Conservation (phyloP, 2,888 invertebrate genomes). For the Mycalesis mineus region DNA sequence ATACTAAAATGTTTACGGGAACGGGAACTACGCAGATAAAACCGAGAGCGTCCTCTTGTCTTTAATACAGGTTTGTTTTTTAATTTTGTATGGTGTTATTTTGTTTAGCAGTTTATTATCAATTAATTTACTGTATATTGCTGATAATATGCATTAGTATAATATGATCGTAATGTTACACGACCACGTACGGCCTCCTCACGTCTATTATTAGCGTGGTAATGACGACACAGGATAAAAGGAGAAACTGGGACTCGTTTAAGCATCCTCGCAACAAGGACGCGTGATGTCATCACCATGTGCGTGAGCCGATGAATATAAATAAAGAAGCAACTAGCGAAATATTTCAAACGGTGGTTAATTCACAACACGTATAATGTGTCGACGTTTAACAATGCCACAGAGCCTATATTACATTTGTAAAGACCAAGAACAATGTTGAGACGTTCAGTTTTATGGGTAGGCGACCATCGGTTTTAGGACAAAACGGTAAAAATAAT, state of each 20-base stretch:
- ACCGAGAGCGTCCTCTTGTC: too few species aligned
- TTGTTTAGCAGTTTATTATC: too few species aligned
- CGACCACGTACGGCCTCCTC: conserved; percentile 27
- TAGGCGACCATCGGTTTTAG: conserved; percentile 10
- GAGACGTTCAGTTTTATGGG: conserved; percentile 4
- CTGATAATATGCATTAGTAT: neutral
- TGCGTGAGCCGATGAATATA: conserved; percentile 51
- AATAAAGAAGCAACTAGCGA: conserved; percentile 41
- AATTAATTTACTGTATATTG: too few species aligned
- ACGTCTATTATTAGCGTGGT: conserved; percentile 56
- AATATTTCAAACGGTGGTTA: conserved; percentile 43
- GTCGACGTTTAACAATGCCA: conserved; percentile 38
- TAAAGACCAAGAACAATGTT: conserved; percentile 8
- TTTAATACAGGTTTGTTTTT: too few species aligned
- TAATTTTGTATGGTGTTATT: too few species aligned
- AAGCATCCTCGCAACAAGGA: conserved; percentile 68
- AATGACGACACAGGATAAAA: conserved; percentile 71
- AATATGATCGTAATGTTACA: neutral
- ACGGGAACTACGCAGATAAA: too few species aligned
- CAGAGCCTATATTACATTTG: neutral
- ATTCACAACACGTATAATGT: conserved; percentile 60
- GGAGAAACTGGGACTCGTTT: conserved; percentile 64
- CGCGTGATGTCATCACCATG: conserved; percentile 66
- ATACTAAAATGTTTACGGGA: too few species aligned
- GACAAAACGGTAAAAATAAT: conserved; percentile 22